phyloP scores from a whole-genome alignment of 2,113 vertebrate species.

The Gymnarchus niloticus region DNA sequence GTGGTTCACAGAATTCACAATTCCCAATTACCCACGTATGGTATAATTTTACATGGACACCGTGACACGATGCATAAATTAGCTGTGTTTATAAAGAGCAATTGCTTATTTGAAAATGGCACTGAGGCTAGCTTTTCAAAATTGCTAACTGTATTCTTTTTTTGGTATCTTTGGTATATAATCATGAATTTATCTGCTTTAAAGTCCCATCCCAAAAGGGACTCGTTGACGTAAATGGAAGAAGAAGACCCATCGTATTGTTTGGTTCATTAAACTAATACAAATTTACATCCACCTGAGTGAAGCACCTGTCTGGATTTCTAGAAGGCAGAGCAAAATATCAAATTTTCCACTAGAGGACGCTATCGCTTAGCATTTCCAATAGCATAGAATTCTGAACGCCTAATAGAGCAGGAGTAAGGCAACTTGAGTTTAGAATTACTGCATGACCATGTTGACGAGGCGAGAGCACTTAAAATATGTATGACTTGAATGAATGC shows the following conservation, averaged over 20 bases:
- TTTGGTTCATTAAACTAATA: neutral
- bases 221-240: neutral
- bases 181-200: neutral
- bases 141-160: neutral
- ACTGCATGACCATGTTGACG: neutral
- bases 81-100: neutral
- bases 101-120: neutral
- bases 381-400: too few species aligned
- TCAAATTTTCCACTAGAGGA: neutral
- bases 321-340: neutral
- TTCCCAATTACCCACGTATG: neutral
- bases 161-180: neutral
- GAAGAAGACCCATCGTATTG: neutral
- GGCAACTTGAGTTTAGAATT: neutral
- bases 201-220: neutral
- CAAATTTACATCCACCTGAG: neutral
- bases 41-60: neutral
- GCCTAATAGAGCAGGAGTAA: neutral
- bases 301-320: neutral
- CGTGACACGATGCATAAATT: too few species aligned
- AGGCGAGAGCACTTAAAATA: neutral
- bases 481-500: neutral
- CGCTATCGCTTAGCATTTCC: slow-evolving; percentile 3
- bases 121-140: neutral
- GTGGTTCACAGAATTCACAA: too few species aligned